A percentile compares a stretch with the other conserved stretches of the same genome.
Conservation (phyloP, 2,797 vertebrate species). For the Toxotes lorentzi region DNA sequence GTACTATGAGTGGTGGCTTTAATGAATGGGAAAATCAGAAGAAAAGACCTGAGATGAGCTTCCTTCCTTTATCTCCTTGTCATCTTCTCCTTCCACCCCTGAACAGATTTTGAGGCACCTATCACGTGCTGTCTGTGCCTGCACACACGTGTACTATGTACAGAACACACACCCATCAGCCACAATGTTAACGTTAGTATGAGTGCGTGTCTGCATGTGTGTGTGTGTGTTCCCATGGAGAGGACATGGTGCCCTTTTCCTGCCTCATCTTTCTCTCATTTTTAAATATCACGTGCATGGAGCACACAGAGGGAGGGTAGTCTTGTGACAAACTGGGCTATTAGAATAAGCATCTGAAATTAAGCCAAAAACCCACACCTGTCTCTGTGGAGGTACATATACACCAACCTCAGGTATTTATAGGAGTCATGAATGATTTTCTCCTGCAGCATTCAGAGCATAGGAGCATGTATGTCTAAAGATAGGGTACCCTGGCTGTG, state of each 20-base stretch:
- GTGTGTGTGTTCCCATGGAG: not conserved
- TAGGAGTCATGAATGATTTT: constrained; percentile 61
- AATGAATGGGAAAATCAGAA: not conserved
- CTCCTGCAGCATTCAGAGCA: constrained; percentile 40
- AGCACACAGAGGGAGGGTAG: constrained; percentile 12
- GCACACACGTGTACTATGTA: constrained; percentile 9
- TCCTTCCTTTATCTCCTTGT: not conserved
- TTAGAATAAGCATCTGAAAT: constrained; percentile 36
- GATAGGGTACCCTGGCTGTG: constrained; percentile 53
- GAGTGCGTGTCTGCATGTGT: no score
- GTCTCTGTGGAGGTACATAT: constrained; percentile 40
- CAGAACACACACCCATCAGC: no score
- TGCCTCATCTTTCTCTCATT: constrained; percentile 42
- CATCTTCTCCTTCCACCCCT: not conserved
- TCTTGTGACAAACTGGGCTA: constrained; percentile 51
- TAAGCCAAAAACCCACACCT: constrained; percentile 37
- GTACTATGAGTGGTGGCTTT: not conserved
- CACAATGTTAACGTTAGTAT: not conserved
- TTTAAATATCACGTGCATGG: constrained; percentile 53
- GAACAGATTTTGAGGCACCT: not conserved
- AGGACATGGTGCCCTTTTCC: constrained; percentile 61
- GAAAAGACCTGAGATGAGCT: not conserved
- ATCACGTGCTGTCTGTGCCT: not conserved
- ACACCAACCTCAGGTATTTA: constrained; percentile 54
- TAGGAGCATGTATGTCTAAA: constrained; percentile 40